Conservation (phyloP, 2,797 vertebrate species). For the Novumbra hubbsi region DNA sequence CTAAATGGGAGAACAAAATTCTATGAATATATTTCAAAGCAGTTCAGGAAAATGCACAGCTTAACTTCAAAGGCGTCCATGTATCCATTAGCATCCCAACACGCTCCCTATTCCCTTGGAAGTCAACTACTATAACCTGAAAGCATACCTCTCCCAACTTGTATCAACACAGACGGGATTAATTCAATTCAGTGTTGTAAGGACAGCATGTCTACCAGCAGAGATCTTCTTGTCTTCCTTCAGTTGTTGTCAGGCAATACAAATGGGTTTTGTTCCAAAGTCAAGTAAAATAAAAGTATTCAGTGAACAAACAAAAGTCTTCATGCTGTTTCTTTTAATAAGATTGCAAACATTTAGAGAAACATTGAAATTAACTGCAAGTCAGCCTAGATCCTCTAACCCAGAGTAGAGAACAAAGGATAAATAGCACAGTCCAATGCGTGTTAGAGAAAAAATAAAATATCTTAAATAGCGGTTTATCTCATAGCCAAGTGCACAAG, state of each 20-base stretch:
- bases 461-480: too few relatives aligned
- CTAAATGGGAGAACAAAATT: conserved; percentile 13
- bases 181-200: conserved; percentile 31
- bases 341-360: conserved; percentile 11
- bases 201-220: conserved; percentile 24
- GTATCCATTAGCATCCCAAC: conserved; percentile 33
- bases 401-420: not conserved
- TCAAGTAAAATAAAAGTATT: not conserved
- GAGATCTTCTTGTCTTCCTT: conserved; percentile 40
- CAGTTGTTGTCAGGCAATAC: conserved; percentile 49
- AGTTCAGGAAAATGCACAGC: not conserved
- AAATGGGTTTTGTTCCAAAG: conserved; percentile 43
- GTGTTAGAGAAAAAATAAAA: not conserved
- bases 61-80: conserved; percentile 22
- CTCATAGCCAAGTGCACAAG: too few relatives aligned
- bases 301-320: conserved; percentile 20
- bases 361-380: conserved; percentile 13
- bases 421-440: too few relatives aligned
- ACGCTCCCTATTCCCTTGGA: not conserved
- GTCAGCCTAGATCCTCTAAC: conserved; percentile 10
- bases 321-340: conserved; percentile 24
- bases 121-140: not conserved
- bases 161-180: conserved; percentile 4
- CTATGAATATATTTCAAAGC: conserved; percentile 20
- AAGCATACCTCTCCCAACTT: not conserved